Percentiles rank a stretch among this genome's conserved stretches.
Evolutionary conservation across 2,797 vertebrate genomes (phyloP).

Genomic region (Sternarchorhynchus goeldii): DNA sequence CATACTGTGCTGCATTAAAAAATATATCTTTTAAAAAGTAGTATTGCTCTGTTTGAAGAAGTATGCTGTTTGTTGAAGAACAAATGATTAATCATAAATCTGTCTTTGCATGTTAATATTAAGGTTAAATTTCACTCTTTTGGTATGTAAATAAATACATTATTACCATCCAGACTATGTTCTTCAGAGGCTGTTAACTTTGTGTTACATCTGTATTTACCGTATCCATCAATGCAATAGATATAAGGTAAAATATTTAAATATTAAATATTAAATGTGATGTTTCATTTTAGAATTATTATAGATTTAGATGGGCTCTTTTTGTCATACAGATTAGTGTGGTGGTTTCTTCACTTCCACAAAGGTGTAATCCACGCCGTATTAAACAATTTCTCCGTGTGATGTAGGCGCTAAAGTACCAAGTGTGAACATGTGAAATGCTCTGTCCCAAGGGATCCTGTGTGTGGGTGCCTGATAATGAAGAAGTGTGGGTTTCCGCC

Average conservation of each 20-base stretch:
- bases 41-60: background rate
- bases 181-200: no score
- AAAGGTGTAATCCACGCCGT: background rate
- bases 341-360: background rate
- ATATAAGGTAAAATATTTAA: no score
- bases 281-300: no score
- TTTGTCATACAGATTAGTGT: background rate
- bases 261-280: no score
- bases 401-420: background rate
- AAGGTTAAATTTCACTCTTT: no score
- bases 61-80: background rate
- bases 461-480: slow-evolving; percentile 80
- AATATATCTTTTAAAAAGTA: background rate
- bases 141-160: no score
- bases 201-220: no score
- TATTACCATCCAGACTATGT: no score
- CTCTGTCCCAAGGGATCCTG: slow-evolving; percentile 67
- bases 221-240: no score
- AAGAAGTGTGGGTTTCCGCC: slow-evolving; percentile 77
- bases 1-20: slow-evolving; percentile 6
- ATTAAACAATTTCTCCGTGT: background rate
- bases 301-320: background rate
- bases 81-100: no score
- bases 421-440: slow-evolving; percentile 24
- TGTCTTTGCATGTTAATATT: no score